Conservation (phyloP, 1,140 invertebrate genomes). For the Zaprionus ornatus region DNA sequence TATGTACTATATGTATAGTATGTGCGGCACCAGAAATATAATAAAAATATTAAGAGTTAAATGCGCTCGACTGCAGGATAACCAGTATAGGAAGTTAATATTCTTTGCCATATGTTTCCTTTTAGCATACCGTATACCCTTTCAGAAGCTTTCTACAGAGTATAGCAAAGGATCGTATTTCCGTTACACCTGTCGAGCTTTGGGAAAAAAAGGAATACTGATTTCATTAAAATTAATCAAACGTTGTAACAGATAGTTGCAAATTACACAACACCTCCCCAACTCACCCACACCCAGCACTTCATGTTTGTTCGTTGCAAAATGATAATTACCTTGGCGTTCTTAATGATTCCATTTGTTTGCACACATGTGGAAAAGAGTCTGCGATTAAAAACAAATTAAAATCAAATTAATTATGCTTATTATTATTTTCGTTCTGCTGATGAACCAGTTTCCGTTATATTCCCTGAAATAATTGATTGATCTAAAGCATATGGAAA, state of each 20-base stretch:
- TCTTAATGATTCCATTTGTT: constrained; percentile 70
- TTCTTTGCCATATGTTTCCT: neutral
- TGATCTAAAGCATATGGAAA: neutral
- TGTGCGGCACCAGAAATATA: constrained; percentile 10
- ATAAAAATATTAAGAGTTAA: neutral
- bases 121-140: neutral
- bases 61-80: neutral
- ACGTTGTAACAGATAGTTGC: constrained; percentile 19
- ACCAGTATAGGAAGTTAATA: neutral
- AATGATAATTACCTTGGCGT: constrained; percentile 64
- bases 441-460: neutral
- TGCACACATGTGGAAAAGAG: constrained; percentile 56
- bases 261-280: neutral
- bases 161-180: neutral
- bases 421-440: neutral
- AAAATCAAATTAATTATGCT: constrained; percentile 66
- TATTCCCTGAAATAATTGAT: neutral
- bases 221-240: constrained; percentile 74
- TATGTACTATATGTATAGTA: constrained; percentile 19
- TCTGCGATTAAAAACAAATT: constrained; percentile 71
- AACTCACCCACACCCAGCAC: neutral
- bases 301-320: neutral
- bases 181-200: neutral
- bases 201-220: constrained; percentile 5
- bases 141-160: neutral